Conservation (phyloP, 2,888 invertebrate genomes). For the Xestia sexstrigata region DNA sequence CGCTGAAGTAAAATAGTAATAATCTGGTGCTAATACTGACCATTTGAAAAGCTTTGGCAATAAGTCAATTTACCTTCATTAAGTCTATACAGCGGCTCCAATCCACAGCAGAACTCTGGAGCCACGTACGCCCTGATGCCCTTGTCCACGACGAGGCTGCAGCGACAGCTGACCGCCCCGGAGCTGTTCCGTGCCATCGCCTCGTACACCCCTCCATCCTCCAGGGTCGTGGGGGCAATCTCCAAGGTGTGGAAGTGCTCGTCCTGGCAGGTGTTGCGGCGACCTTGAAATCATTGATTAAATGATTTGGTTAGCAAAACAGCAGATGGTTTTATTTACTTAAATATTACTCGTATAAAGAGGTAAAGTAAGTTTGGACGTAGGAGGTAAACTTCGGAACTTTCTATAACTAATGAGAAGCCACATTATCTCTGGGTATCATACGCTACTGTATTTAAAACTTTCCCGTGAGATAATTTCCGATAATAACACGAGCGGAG, state of each 20-base stretch:
- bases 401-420: not conserved
- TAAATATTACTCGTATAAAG: not conserved
- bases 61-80: conserved; percentile 88
- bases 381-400: too few relatives aligned
- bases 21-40: not conserved
- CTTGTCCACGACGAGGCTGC: conserved; percentile 94
- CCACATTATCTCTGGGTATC: too few relatives aligned
- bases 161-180: conserved; percentile 95
- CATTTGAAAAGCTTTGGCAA: not conserved
- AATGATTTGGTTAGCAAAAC: not conserved
- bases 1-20: not conserved
- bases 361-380: too few relatives aligned
- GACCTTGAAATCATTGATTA: conserved; percentile 79
- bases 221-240: conserved; percentile 94
- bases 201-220: conserved; percentile 95
- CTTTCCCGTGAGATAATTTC: too few relatives aligned
- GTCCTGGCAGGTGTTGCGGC: conserved; percentile 92
- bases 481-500: too few relatives aligned
- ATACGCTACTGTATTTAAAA: too few relatives aligned
- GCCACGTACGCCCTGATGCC: conserved; percentile 95
- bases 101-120: conserved; percentile 93
- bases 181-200: conserved; percentile 94
- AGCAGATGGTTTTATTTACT: not conserved
- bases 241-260: conserved; percentile 96
- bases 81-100: conserved; percentile 92